Conservation (phyloP, 2,797 vertebrate genomes). For the Myripristis murdjan region DNA sequence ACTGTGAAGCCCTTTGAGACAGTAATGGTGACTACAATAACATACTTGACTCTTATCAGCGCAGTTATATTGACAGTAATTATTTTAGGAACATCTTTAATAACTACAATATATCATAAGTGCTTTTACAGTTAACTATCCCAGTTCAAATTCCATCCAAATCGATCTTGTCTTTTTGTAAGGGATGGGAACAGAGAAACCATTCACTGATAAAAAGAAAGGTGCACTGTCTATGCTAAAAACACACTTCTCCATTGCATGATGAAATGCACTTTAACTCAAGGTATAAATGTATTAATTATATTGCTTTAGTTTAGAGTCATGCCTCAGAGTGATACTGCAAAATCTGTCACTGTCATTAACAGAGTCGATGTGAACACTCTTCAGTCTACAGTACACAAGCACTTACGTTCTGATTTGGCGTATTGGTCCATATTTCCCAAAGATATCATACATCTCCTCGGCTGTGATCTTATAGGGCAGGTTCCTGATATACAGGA, state of each 20-base stretch:
- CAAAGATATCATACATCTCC: conserved; percentile 99
- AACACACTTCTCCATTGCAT: background rate
- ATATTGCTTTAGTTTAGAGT: background rate
- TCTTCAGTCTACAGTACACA: background rate
- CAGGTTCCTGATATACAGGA: conserved; percentile 96
- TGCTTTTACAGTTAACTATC: too few relatives aligned
- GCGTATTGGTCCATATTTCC: conserved; percentile 97
- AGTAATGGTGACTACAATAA: too few relatives aligned
- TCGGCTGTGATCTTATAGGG: conserved; percentile 99
- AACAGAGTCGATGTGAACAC: background rate
- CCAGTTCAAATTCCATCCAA: too few relatives aligned
- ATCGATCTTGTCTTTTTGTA: background rate
- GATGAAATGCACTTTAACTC: background rate
- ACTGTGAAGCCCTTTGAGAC: too few relatives aligned
- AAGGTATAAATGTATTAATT: background rate
- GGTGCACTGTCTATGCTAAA: background rate
- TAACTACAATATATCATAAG: too few relatives aligned
- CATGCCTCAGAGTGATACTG: background rate
- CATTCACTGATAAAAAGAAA: too few relatives aligned
- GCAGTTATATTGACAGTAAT: too few relatives aligned
- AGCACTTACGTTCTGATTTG: conserved; percentile 97
- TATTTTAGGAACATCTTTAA: too few relatives aligned
- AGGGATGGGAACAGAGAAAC: background rate
- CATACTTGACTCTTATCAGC: background rate
- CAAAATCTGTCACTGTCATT: background rate